Evolutionary conservation across 2,888 invertebrate species (phyloP).

Genomic region (Deilephila elpenor): DNA sequence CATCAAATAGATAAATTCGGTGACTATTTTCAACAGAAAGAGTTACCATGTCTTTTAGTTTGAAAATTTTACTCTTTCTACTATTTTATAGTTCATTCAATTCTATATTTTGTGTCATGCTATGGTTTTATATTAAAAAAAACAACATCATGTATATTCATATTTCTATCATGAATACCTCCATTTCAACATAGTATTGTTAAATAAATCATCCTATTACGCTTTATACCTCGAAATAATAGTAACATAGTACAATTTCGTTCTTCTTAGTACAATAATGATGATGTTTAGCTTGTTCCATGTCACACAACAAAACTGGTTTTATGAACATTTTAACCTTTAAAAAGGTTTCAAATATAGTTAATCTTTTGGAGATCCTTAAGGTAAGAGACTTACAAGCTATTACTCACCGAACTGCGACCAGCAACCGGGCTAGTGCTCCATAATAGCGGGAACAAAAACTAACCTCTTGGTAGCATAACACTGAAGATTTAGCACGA

Average conservation of each 20-base stretch:
- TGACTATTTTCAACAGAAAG: neutral
- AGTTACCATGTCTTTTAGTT: neutral
- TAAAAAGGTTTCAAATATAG: neutral
- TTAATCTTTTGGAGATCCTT: conserved; percentile 64
- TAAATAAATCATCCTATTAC: neutral
- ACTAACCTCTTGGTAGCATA: conserved; percentile 75
- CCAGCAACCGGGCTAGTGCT: conserved; percentile 56
- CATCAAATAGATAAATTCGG: neutral
- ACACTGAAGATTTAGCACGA: conserved; percentile 52
- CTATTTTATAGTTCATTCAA: neutral
- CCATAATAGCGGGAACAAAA: conserved; percentile 78
- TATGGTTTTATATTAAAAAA: neutral
- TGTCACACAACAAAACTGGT: conserved; percentile 7
- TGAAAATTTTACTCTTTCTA: neutral
- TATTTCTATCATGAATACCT: neutral
- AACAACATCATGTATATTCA: too few species aligned
- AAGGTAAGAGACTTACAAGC: conserved; percentile 66
- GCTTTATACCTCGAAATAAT: neutral
- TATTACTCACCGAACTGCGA: conserved; percentile 81
- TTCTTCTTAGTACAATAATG: neutral
- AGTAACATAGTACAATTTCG: conserved; percentile 1
- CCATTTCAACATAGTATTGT: neutral
- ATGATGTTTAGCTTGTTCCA: neutral
- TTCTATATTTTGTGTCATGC: conserved; percentile 12
- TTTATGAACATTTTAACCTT: neutral